Conservation (phyloP, 1,140 invertebrate genomes). For the Sarcophaga peregrina region DNA sequence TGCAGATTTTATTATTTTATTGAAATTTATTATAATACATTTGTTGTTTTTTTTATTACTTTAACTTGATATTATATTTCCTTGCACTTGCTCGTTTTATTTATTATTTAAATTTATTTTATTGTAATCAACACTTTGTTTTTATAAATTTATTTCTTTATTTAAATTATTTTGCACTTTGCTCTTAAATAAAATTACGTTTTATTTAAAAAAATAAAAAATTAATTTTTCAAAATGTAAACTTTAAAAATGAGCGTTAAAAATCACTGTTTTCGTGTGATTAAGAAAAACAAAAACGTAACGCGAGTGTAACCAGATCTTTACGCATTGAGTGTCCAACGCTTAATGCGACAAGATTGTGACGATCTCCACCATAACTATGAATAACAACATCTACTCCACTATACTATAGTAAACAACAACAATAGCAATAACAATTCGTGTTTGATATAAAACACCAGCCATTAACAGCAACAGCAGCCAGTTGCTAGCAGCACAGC, state of each 20-base stretch:
- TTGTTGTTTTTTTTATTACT: no score
- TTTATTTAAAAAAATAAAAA: background rate
- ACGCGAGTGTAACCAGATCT: conserved; percentile 5
- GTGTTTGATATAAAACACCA: no score
- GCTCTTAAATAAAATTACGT: background rate
- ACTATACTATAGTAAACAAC: background rate
- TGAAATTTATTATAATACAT: no score
- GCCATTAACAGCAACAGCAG: no score
- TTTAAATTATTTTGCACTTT: conserved; percentile 12
- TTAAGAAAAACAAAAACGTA: background rate
- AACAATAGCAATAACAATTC: background rate
- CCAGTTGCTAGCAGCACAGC: no score
- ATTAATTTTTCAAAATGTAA: background rate
- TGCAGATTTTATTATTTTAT: no score
- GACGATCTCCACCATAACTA: conserved; percentile 37
- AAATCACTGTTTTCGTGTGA: no score
- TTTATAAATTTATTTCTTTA: background rate
- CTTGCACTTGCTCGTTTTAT: no score
- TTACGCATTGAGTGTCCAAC: conserved; percentile 36
- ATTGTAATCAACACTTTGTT: background rate
- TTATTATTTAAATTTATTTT: background rate
- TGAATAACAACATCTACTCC: background rate
- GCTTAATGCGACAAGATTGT: conserved; percentile 29
- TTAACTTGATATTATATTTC: no score
- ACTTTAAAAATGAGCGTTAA: no score